These are phyloP conservation scores for Nasonia vitripennis DNA, from an alignment of 1,140 invertebrate genomes.

Conservation along the genomic window DNA sequence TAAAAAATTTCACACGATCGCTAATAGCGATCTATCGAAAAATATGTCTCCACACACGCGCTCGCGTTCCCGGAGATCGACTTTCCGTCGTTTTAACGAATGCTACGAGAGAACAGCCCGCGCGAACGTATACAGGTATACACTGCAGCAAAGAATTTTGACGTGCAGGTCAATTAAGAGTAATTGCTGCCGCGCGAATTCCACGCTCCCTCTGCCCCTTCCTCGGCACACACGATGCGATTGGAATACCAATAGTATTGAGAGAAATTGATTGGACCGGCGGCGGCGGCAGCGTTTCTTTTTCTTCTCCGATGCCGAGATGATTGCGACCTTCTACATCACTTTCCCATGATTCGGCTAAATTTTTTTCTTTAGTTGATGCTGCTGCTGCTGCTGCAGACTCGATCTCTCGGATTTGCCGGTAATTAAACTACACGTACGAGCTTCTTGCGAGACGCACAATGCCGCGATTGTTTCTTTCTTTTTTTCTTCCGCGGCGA, in stretches of 20 bases:
- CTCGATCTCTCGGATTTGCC: background rate
- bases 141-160: conserved; percentile 45
- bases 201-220: conserved; percentile 45
- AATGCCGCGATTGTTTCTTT: background rate
- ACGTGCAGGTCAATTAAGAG: conserved; percentile 58
- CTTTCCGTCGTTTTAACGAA: background rate
- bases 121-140: background rate
- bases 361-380: background rate
- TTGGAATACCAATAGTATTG: conserved; percentile 55
- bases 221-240: conserved; percentile 48
- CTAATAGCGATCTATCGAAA: background rate
- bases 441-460: background rate
- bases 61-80: background rate
- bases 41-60: background rate
- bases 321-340: conserved; percentile 22
- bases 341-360: conserved; percentile 36
- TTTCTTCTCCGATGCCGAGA: background rate
- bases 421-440: conserved; percentile 1
- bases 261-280: conserved; percentile 27
- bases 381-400: background rate
- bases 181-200: conserved; percentile 59
- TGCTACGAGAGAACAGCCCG: background rate
- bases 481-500: background rate
- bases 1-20: conserved; percentile 15
- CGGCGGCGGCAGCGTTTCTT: background rate